These are phyloP conservation scores for Hydropotes inermis DNA, from an alignment of 2,113 vertebrate genomes.

Conservation along the genomic window DNA sequence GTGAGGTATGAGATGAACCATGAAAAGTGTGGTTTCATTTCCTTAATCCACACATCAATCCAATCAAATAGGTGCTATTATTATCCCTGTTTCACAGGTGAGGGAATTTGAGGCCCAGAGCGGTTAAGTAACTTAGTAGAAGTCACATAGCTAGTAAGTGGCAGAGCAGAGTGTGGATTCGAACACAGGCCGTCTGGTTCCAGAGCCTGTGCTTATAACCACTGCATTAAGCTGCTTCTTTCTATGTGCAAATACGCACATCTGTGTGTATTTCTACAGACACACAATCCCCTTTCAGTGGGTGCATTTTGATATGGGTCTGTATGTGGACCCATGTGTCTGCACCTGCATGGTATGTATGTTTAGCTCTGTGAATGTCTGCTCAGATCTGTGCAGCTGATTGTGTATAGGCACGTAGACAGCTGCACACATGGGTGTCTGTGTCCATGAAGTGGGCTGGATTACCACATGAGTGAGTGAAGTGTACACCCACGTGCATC, in stretches of 20 bases:
- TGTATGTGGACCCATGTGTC: not conserved
- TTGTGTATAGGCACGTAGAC: not conserved
- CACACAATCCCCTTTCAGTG: not conserved
- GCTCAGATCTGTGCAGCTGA: not conserved
- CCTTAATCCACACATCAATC: not conserved
- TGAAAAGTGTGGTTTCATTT: not conserved
- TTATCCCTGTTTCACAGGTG: not conserved
- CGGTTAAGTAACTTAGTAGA: not conserved
- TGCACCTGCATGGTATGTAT: not conserved
- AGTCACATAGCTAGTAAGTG: not conserved
- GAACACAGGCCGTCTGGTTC: not conserved
- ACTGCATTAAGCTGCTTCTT: not conserved
- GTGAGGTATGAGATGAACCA: not conserved
- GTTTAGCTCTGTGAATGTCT: not conserved
- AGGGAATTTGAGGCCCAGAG: not conserved
- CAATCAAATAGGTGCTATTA: not conserved
- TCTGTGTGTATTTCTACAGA: not conserved
- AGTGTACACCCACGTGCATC: rapidly evolving
- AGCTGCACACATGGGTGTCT: not conserved
- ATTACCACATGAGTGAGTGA: rapidly evolving
- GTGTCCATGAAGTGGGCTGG: not conserved
- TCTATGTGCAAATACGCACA: not conserved
- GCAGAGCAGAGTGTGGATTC: not conserved
- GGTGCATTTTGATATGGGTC: not conserved
- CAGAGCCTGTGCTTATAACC: not conserved